Base-by-base conservation (phyloP, 1,140 invertebrate genomes). In the Chionoecetes opilio region DNA sequence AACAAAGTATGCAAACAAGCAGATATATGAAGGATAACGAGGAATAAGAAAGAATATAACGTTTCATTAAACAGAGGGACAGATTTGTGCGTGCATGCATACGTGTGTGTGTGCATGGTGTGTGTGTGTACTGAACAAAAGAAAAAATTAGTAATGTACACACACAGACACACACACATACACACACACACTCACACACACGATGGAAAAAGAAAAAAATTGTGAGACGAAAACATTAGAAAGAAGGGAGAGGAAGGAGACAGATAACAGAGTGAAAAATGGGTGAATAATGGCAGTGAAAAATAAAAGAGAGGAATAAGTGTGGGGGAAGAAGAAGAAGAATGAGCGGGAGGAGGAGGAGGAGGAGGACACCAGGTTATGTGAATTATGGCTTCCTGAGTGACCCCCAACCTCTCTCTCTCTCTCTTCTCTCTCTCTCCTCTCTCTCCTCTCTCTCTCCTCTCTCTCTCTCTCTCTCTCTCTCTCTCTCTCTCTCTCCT, bases 251-350 rank as follows among this genome's bases (percentile, higher is more conserved):
- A 14, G 5, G 41, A 46, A 14, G 41, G 14, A 14, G n/a, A 75
- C 63, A n/a, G 63, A 75, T 75, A 75, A 75, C 63, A 75, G 11
- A n/a, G 21, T 75, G 63, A 75, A 75, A 26, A 75, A 75, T 3
- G n/a, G 63, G n/a, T 75, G 63, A 75, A 75, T 75, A 75, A 75
- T n/a, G 63, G 63, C 63, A n/a, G n/a, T 75, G 63, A 75, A 75
- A 75, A 75, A 75, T 75, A 26, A 75, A n/a, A 26, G 63, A 75
- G 21, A 26, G 63, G 63, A 75, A 75, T 75, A 75, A 75, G n/a
- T 75, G 63, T n/a, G 63, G 63, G n/a, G 63, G 63, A 75, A 75
- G 63, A 21, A 75, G 63, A 26, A 75, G 21, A 26, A 75, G 63
- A 26, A 75, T 17, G 63, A 75, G 63, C 21, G n/a, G 63, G 63